phyloP scores from a whole-genome alignment of 2,113 vertebrate genomes.

The Podocnemis expansa region DNA sequence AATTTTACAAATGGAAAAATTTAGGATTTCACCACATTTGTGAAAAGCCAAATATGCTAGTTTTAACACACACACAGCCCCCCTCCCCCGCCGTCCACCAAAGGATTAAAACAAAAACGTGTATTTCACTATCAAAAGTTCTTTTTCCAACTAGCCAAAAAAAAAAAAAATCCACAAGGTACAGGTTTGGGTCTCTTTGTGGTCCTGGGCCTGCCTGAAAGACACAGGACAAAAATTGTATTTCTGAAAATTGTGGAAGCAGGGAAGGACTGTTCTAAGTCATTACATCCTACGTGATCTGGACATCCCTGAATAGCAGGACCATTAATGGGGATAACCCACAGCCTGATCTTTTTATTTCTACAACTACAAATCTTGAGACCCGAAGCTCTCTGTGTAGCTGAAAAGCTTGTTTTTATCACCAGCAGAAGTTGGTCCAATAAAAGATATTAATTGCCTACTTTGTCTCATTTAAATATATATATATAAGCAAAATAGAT shows the following conservation, averaged over 20 bases:
- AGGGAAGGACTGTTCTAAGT: background rate
- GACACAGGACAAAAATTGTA: background rate
- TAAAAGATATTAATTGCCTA: background rate
- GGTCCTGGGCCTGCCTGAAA: background rate
- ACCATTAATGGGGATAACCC: background rate
- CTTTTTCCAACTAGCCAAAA: background rate
- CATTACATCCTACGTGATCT: background rate
- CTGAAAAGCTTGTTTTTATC: background rate
- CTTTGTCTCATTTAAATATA: too few species aligned
- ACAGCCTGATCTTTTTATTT: background rate
- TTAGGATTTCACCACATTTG: background rate
- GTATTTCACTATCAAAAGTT: background rate
- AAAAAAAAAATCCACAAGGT: background rate
- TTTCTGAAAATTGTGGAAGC: background rate
- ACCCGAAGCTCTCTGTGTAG: background rate
- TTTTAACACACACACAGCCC: background rate
- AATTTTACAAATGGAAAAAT: background rate
- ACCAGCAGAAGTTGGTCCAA: background rate
- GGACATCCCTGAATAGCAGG: background rate
- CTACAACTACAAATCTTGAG: background rate
- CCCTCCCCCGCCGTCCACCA: too few species aligned
- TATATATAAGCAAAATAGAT: background rate
- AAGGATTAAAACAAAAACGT: accelerated
- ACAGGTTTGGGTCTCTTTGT: background rate
- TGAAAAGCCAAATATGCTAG: background rate